Base-by-base conservation (phyloP, 2,888 invertebrate species). In the Drosophila kuntzei region DNA sequence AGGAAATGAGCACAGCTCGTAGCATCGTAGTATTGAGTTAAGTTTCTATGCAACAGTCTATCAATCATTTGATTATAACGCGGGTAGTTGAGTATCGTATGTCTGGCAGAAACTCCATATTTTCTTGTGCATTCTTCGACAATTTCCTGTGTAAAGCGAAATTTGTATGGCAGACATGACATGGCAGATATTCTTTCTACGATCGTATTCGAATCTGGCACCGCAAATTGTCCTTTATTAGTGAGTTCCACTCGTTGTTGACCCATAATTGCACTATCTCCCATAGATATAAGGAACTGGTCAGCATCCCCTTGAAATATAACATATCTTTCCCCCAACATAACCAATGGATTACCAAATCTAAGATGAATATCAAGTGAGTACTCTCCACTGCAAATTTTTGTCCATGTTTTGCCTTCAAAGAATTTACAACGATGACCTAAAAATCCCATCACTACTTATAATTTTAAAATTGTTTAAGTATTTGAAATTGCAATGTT, bases 321-420 rank as follows among this genome's bases (percentile, higher is more conserved):
- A 8, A 8, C 34, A 12, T 67, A 68, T 0, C 8, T 27, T 0
- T 67, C 39, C 0, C 9, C 18, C 1, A 12, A 0, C 4, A 2
- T 0, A 11, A 53, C 0, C 8, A 51, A 7, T 0, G 0, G 0
- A 6, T 67, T 41, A 0, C 0, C 0, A 14, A 41, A 67, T 43
- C 44, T 58, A 2, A 18, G 0, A 0, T 7, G 4, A 6, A 68
- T 59, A 3, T 22, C 14, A 0, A 0, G 0, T 7, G 59, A 18
- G 6, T 67, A 67, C 5, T 6, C 3, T n/a, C 59, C 63, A 2
- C 3, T 12, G 16, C 65, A 66, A 1, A 49, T 6, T 29, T 32
- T 43, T 3, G 14, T 18, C 36, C 64, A 64, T n/a, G 14, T n/a
- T 27, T 25, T 25, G 18, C 36, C n/a, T 11, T 53, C 53, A 53